phyloP scores from a whole-genome alignment of 2,888 invertebrate genomes.

The Netelia inedita region DNA sequence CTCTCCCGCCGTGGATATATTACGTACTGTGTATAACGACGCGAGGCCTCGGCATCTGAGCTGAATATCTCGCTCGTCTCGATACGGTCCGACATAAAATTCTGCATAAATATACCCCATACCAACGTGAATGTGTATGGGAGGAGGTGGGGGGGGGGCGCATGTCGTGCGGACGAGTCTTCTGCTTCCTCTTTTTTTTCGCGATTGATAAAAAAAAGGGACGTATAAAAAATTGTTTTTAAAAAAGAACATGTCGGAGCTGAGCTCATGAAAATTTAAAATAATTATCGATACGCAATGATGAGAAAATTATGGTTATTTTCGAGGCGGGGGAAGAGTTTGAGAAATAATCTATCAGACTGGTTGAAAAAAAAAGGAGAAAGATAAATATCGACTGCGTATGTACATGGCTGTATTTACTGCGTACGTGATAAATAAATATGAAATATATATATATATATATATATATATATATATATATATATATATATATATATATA shows the following conservation, averaged over 20 bases:
- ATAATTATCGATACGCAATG: neutral
- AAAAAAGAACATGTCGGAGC: no score
- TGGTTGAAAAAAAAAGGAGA: neutral
- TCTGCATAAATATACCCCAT: slow-evolving; percentile 3
- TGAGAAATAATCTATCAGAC: slow-evolving; percentile 4
- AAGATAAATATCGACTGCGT: no score
- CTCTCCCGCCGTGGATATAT: slow-evolving; percentile 60
- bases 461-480: no score
- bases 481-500: neutral
- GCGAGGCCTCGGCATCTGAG: slow-evolving; percentile 35
- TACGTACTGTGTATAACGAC: slow-evolving; percentile 64
- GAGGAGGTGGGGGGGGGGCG: neutral
- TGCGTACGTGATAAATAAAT: no score
- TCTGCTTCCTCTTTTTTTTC: no score
- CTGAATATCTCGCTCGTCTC: slow-evolving; percentile 43
- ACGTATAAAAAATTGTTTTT: no score
- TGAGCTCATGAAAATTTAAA: no score
- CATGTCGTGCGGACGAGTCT: neutral
- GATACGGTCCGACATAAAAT: slow-evolving; percentile 16
- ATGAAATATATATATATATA: neutral
- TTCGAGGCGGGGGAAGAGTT: neutral
- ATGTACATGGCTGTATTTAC: no score
- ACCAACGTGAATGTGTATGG: neutral
- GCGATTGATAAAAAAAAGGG: no score
- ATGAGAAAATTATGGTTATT: neutral